phyloP scores from a whole-genome alignment of 2,888 invertebrate genomes.

The Sicus ferrugineus region DNA sequence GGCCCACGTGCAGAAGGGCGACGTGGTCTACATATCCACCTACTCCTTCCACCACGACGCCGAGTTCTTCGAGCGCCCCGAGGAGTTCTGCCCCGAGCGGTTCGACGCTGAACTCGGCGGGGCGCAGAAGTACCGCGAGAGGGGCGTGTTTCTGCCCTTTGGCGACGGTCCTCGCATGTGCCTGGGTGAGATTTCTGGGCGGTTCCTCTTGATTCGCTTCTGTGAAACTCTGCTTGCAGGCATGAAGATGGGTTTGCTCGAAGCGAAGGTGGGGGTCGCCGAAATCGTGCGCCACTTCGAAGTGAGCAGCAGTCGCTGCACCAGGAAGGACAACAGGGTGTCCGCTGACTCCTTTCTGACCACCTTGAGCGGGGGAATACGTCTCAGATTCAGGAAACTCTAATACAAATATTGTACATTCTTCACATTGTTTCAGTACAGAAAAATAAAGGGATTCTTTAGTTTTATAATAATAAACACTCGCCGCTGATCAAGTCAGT shows the following conservation, averaged over 20 bases:
- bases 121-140: conserved; percentile 46
- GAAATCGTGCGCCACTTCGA: conserved; percentile 52
- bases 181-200: conserved; percentile 44
- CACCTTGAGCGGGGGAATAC: conserved; percentile 45
- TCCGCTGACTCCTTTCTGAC: conserved; percentile 50
- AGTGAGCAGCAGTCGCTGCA: conserved; percentile 45
- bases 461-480: too few species aligned
- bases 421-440: too few species aligned
- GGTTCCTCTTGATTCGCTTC: not conserved
- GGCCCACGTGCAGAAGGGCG: conserved; percentile 50
- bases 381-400: conserved; percentile 42
- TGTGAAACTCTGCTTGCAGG: conserved; percentile 43
- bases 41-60: conserved; percentile 55
- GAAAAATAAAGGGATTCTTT: too few species aligned
- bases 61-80: conserved; percentile 48
- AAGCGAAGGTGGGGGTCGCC: conserved; percentile 52
- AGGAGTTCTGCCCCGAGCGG: conserved; percentile 51
- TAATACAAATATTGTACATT: too few species aligned
- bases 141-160: conserved; percentile 53
- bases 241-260: conserved; percentile 53
- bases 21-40: conserved; percentile 55
- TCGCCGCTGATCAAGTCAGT: too few species aligned
- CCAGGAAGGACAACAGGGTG: conserved; percentile 51
- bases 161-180: conserved; percentile 56
- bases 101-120: conserved; percentile 50